Conservation (phyloP, 1,140 invertebrate genomes). For the Drosophila malerkotliana region DNA sequence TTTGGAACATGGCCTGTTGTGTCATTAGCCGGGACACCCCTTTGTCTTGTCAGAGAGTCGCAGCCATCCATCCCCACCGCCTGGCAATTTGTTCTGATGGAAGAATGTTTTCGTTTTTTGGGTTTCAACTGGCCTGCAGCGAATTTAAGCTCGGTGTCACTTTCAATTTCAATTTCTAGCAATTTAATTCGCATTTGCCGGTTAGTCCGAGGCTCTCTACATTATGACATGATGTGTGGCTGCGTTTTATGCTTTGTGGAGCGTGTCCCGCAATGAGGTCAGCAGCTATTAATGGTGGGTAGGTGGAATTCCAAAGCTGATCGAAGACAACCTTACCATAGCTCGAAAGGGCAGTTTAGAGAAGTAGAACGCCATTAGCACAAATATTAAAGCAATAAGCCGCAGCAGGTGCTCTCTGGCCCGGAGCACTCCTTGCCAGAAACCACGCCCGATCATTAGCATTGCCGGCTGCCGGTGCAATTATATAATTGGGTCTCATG, state of each 20-base stretch:
- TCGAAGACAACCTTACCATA: background rate
- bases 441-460: constrained; percentile 36
- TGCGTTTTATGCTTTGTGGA: constrained; percentile 28
- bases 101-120: constrained; percentile 49
- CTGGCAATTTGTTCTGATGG: constrained; percentile 53
- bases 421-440: constrained; percentile 6
- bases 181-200: constrained; percentile 74
- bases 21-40: background rate
- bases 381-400: constrained; percentile 20
- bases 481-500: constrained; percentile 68
- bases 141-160: constrained; percentile 64
- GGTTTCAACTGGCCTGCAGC: constrained; percentile 31
- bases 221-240: background rate
- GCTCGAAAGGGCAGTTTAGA: background rate
- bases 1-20: constrained; percentile 12
- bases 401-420: constrained; percentile 1
- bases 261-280: constrained; percentile 66
- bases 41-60: background rate
- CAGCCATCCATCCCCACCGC: constrained; percentile 1
- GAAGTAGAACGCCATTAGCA: constrained; percentile 38
- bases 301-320: background rate
- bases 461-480: constrained; percentile 41
- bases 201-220: constrained; percentile 33
- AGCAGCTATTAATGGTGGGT: constrained; percentile 16
- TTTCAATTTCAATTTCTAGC: constrained; percentile 81